Evolutionary conservation across 2,888 invertebrate species (phyloP), one percentile per base, ranked within the genome.

Genomic region (Orthosia gracilis): DNA sequence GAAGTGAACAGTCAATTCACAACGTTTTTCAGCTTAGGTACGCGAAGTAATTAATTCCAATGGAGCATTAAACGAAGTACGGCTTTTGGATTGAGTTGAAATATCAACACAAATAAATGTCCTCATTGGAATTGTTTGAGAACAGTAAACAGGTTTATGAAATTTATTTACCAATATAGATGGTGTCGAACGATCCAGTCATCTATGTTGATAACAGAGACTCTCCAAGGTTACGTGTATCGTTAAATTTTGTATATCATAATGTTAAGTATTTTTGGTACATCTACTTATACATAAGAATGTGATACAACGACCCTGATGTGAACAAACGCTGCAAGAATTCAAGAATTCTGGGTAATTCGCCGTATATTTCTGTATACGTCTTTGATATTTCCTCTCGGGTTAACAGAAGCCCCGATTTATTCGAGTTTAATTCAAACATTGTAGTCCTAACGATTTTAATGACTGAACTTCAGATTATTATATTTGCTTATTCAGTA

Each of bases 311-410:
- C 55, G 78, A 79, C 78, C 78, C 69, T 73, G 79, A 61, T 18
- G 71, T 74, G 58, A 82, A 73, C 75, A 78, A 83, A 77, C 73
- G 64, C 66, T 57, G 21, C 67, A 77, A 73, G 76, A 85, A 84
- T 87, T 80, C 80, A 75, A 74, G 74, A 84, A 86, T 86, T 79
- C 78, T 69, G 69, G 73, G 75, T 73, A 85, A 84, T 73, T 71
- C 82, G 63, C 55, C 54, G 74, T 76, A 67, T 87, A 88, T 87
- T 86, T 88, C 65, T 69, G 85, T 82, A 52, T 78, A 84, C 74
- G 81, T 77, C 74, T 77, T 81, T 84, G 82, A 82, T 80, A 82
- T 83, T 82, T 82, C 78, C 77, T 77, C 86, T 79, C 72, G 57
- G 50, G 73, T 77, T 75, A 63, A 82, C 69, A 69, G 75, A 65